phyloP scores from a whole-genome alignment of 2,797 vertebrate genomes.

The Aldrovandia affinis region DNA sequence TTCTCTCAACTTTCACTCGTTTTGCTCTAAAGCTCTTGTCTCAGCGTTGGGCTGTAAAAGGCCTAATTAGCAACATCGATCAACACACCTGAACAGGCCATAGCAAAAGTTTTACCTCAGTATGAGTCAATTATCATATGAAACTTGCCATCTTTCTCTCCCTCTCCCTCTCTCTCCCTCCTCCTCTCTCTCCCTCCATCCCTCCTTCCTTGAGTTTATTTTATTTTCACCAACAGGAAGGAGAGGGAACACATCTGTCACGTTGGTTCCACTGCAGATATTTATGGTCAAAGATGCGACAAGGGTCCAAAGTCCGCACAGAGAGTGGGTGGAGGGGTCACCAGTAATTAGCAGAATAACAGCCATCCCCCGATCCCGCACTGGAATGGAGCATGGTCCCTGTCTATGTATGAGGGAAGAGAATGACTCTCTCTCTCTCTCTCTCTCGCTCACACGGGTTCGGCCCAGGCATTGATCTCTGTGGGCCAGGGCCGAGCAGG shows the following conservation, averaged over 20 bases:
- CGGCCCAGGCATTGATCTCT: slow-evolving; percentile 30
- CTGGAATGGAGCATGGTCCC: neutral
- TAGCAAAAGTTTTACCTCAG: neutral
- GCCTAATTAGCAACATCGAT: neutral
- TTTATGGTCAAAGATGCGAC: neutral
- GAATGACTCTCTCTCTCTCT: slow-evolving; percentile 3
- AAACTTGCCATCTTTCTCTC: neutral
- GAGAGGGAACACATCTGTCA: neutral
- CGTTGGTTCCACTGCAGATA: neutral
- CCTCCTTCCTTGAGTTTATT: neutral
- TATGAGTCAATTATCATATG: neutral
- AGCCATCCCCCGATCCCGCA: neutral
- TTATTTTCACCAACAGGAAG: neutral
- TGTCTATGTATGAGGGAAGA: neutral
- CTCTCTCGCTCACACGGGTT: neutral
- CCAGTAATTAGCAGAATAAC: neutral
- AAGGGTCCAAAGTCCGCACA: neutral
- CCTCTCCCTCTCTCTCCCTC: too few species aligned
- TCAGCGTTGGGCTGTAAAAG: neutral
- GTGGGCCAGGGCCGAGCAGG: slow-evolving; percentile 44
- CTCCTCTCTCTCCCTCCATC: too few species aligned
- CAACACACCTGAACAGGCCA: neutral
- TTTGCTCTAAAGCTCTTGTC: neutral
- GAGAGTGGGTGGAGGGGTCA: neutral
- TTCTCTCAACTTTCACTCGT: neutral